phyloP scores from a whole-genome alignment of 2,888 invertebrate species.

The Xanthorhoe designata region DNA sequence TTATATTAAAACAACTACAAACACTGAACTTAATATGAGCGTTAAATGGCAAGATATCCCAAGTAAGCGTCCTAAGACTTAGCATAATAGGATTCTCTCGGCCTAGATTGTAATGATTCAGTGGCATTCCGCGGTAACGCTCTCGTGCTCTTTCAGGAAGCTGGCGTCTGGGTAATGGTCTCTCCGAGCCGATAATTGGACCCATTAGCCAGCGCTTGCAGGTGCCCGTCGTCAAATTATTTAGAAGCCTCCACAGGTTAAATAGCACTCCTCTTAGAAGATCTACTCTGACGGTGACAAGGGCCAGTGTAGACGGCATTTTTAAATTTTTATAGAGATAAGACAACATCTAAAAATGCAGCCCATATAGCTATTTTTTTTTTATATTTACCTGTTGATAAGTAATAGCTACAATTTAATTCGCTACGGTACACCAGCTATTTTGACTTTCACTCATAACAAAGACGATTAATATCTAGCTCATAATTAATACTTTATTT shows the following conservation, averaged over 20 bases:
- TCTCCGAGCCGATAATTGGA: conserved; percentile 75
- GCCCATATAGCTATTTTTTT: no score
- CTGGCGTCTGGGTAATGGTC: conserved; percentile 64
- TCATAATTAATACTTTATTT: no score
- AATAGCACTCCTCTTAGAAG: conserved; percentile 1
- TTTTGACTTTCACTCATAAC: no score
- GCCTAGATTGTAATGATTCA: conserved; percentile 44
- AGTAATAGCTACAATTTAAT: no score
- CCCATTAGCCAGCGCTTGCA: conserved; percentile 73
- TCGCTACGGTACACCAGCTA: no score
- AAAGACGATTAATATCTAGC: no score
- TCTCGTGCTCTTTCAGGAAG: conserved; percentile 47
- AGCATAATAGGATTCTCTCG: conserved; percentile 35
- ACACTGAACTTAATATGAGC: background rate
- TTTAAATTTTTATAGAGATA: background rate
- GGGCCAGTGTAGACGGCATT: background rate
- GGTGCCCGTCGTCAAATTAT: conserved; percentile 53
- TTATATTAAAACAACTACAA: background rate
- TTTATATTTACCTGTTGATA: no score
- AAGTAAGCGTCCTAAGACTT: conserved; percentile 3
- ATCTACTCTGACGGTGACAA: background rate
- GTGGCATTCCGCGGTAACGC: conserved; percentile 43
- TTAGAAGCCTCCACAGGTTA: conserved; percentile 22
- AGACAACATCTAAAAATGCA: background rate
- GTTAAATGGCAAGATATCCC: background rate